A percentile compares a stretch with the other conserved stretches of the same genome.
Conservation (phyloP, 2,113 vertebrate genomes). For the Pseudopipra pipra region DNA sequence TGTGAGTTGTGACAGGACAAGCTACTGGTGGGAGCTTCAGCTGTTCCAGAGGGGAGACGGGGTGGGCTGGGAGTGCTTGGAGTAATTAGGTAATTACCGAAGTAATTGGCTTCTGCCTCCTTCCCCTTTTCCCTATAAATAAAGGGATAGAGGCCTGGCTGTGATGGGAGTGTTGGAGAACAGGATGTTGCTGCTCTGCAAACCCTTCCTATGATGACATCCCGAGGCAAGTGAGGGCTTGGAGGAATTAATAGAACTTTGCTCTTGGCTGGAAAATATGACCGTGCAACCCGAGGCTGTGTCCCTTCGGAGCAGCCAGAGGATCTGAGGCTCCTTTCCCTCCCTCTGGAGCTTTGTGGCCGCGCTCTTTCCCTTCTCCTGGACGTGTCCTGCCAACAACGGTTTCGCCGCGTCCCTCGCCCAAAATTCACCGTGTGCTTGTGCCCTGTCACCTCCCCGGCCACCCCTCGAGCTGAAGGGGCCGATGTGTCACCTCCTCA, state of each 20-base stretch:
- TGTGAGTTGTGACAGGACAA: background rate
- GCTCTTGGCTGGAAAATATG: slow-evolving; percentile 48
- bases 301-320: background rate
- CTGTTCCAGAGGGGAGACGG: background rate
- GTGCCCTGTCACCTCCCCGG: background rate
- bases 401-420: background rate
- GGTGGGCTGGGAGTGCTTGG: background rate
- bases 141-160: background rate
- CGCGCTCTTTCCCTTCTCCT: background rate
- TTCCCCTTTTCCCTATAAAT: background rate
- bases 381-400: background rate
- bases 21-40: background rate
- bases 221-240: background rate
- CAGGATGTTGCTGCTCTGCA: background rate
- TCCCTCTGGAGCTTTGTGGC: background rate
- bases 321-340: background rate
- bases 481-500: background rate
- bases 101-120: background rate
- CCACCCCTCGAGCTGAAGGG: background rate
- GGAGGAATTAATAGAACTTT: background rate
- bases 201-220: background rate
- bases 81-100: background rate
- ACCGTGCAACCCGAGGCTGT: background rate
- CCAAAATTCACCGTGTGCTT: background rate
- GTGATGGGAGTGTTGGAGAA: background rate